These are phyloP conservation scores for Knipowitschia caucasica DNA, from an alignment of 2,797 vertebrate genomes.

Conservation along the genomic window DNA sequence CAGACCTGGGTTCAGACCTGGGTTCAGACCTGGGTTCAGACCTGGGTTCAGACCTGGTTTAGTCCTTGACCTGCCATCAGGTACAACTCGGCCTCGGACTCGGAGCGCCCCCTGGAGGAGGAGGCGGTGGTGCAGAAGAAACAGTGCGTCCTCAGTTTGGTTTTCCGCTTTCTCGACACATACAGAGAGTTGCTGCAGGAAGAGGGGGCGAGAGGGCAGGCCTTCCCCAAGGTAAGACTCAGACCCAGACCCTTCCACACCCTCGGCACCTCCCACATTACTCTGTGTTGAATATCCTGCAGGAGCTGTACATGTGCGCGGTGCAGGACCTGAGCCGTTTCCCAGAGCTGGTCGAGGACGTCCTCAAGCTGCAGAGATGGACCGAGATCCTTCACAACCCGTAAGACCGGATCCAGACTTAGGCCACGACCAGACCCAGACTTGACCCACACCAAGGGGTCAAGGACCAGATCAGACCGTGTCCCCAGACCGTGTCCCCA, in stretches of 20 bases:
- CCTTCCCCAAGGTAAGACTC: slow-evolving; percentile 84
- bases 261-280: too few relatives aligned
- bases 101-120: neutral
- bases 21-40: too few relatives aligned
- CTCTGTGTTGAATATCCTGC: too few relatives aligned
- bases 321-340: slow-evolving; percentile 86
- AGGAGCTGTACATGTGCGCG: slow-evolving; percentile 90
- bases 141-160: slow-evolving; percentile 85
- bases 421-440: too few relatives aligned
- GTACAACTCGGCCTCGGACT: neutral
- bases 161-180: slow-evolving; percentile 90
- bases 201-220: slow-evolving; percentile 83
- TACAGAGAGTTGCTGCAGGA: slow-evolving; percentile 94
- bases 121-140: slow-evolving; percentile 74
- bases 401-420: slow-evolving; percentile 79
- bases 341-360: slow-evolving; percentile 88
- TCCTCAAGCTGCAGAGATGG: slow-evolving; percentile 89
- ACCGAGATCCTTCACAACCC: slow-evolving; percentile 89
- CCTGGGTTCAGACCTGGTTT: neutral
- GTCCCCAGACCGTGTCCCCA: too few relatives aligned
- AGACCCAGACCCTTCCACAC: too few relatives aligned
- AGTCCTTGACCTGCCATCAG: neutral
- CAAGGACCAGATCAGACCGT: too few relatives aligned
- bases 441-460: too few relatives aligned
- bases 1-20: too few relatives aligned